Evolutionary conservation across 2,888 invertebrate genomes (phyloP), one percentile per base, ranked within the genome.

Genomic region (Idaea dimidiata): DNA sequence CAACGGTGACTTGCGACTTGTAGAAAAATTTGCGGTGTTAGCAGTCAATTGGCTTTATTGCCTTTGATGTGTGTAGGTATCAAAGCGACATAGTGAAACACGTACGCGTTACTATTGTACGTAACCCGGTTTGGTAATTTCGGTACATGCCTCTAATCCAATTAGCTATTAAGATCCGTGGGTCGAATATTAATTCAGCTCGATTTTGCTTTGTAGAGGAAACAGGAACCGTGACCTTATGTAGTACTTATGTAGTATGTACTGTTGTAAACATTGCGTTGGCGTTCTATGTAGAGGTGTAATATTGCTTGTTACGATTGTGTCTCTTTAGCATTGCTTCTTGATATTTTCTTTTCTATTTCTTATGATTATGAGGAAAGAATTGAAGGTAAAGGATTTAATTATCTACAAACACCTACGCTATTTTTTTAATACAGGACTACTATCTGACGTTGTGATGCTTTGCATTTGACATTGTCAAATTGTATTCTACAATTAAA

Each of bases 151-250:
- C 84, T 88, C 83, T 91, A 90, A 92, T 91, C 91, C 91, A 92
- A 92, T 92, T 91, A 92, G 90, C 90, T 91, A 91, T 92, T 91
- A 91, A 89, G 91, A 88, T 88, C 83, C 91, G 91, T 91, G 92
- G 82, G 76, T 82, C 82, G 91, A 90, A 92, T 92, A 92, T 90
- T 89, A 92, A 92, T 91, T 86, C 79, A 73, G 74, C 80, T 76
- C 82, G 84, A 85, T 83, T 82, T 74, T 82, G 80, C 79, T 85
- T 84, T 87, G 84, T 86, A 82, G 14, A 84, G 83, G 84, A 83
- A 81, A 72, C 78, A 77, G 78, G 75, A 70, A 73, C 75, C 79
- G 80, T 83, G 81, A 84, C 84, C 87, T 87, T 86, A 84, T 79
- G 81, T 83, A 80, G 79, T 80, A 83, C 87, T 87, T 86, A 84